Evolutionary conservation across 2,113 vertebrate species (phyloP).

Genomic region (Corvus moneduloides): DNA sequence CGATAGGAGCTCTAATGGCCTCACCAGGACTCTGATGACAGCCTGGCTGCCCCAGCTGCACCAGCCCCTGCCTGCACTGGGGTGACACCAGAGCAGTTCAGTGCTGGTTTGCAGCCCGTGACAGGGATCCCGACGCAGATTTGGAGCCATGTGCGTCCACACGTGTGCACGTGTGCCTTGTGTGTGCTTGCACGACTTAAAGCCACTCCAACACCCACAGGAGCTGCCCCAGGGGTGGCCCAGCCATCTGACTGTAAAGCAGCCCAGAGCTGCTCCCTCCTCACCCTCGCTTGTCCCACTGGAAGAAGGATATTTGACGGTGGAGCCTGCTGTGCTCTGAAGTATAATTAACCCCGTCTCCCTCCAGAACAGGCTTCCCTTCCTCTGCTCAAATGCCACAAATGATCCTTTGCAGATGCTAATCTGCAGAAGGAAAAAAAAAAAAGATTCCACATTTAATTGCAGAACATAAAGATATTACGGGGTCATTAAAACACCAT

Average conservation of each 20-base stretch:
- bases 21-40: neutral
- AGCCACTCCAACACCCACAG: neutral
- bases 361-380: neutral
- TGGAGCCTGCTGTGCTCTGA: neutral
- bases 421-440: neutral
- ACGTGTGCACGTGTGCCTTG: rapidly evolving
- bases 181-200: too few relatives aligned
- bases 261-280: neutral
- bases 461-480: slow-evolving; percentile 51
- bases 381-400: neutral
- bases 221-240: neutral
- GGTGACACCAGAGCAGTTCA: neutral
- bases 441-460: slow-evolving; percentile 23
- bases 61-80: rapidly evolving
- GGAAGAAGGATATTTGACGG: neutral
- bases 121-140: neutral
- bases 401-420: slow-evolving; percentile 28
- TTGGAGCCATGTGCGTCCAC: rapidly evolving
- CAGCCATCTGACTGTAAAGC: neutral
- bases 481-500: slow-evolving; percentile 54
- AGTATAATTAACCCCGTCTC: slow-evolving; percentile 1
- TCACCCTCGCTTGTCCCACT: neutral
- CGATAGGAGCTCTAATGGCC: neutral
- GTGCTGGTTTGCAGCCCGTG: neutral
- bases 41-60: neutral